A percentile compares a stretch with the other conserved stretches of the same genome.
phyloP scores from a whole-genome alignment of 2,797 vertebrate genomes.

The Trachops cirrhosus region DNA sequence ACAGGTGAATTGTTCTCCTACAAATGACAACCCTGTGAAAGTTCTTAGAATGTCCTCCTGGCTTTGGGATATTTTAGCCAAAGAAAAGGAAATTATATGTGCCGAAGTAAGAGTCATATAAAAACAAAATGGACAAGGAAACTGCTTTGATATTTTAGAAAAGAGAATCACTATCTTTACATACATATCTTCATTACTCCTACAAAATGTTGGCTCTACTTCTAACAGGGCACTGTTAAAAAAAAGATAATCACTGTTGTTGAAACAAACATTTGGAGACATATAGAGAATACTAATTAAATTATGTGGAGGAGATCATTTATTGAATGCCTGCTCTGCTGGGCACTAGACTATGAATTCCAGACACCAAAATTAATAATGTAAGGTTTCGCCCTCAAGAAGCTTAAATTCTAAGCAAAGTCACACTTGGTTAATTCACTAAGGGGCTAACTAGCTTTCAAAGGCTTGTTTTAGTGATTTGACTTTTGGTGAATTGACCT shows the following conservation, averaged over 20 bases:
- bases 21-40: conserved; percentile 52
- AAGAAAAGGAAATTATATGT: conserved; percentile 22
- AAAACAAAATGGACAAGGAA: neutral
- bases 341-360: neutral
- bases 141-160: neutral
- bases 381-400: neutral
- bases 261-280: neutral
- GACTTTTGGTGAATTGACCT: neutral
- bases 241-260: neutral
- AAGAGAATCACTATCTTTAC: neutral
- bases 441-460: neutral
- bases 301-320: neutral
- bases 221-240: neutral
- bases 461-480: neutral
- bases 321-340: neutral
- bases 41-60: neutral
- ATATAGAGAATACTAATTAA: neutral
- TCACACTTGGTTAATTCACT: neutral
- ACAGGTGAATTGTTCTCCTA: neutral
- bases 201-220: neutral
- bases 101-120: neutral
- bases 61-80: conserved; percentile 29
- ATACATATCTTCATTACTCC: neutral
- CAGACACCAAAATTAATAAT: neutral
- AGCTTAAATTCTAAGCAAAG: neutral